phyloP scores from a whole-genome alignment of 2,888 invertebrate species.

The Hyposoter dolosus region DNA sequence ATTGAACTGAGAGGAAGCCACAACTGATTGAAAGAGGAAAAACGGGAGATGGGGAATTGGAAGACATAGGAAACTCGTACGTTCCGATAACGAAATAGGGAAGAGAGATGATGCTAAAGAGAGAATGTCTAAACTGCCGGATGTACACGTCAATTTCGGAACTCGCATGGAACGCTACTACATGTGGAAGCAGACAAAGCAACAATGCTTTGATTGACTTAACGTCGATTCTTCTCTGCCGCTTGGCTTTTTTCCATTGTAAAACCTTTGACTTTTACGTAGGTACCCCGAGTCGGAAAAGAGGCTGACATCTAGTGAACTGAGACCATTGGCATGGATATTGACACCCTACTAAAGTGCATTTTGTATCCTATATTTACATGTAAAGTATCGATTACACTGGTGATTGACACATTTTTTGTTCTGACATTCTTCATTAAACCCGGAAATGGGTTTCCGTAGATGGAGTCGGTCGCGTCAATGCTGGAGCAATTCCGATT shows the following conservation, averaged over 20 bases:
- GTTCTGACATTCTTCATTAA: background rate
- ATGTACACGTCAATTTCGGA: slow-evolving; percentile 69
- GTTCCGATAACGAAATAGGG: slow-evolving; percentile 54
- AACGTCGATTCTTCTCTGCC: slow-evolving; percentile 11
- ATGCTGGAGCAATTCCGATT: background rate
- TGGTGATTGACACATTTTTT: background rate
- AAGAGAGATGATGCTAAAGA: slow-evolving; percentile 47
- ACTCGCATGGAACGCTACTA: slow-evolving; percentile 78
- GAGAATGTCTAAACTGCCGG: slow-evolving; percentile 48
- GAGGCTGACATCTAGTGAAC: background rate
- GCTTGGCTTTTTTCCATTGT: background rate
- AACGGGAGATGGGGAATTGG: slow-evolving; percentile 42
- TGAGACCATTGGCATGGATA: background rate
- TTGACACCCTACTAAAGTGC: background rate
- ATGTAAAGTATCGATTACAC: background rate
- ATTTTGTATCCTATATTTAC: background rate
- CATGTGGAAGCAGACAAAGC: slow-evolving; percentile 39
- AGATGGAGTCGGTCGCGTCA: background rate
- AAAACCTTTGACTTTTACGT: background rate
- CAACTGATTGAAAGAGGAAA: slow-evolving; percentile 54
- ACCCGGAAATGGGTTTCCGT: background rate
- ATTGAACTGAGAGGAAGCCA: slow-evolving; percentile 55
- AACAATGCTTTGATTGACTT: slow-evolving; percentile 36
- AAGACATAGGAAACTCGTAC: slow-evolving; percentile 47
- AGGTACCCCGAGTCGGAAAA: background rate